These are phyloP conservation scores for Stenoptilia bipunctidactyla DNA, from an alignment of 2,888 invertebrate species.

Conservation along the genomic window DNA sequence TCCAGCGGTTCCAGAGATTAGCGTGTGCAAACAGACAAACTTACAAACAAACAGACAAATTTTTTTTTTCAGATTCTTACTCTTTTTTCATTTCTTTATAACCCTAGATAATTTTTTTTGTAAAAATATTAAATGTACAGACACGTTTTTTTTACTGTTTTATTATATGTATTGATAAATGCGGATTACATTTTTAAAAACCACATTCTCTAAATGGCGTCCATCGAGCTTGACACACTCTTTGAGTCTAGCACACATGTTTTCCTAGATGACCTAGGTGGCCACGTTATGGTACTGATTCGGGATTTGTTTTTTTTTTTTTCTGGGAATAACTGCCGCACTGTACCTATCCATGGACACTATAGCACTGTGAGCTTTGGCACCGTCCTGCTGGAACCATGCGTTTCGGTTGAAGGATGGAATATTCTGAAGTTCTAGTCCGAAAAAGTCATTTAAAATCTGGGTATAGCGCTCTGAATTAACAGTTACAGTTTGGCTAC, in stretches of 20 bases:
- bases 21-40: no score
- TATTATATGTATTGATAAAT: no score
- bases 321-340: conserved; percentile 7
- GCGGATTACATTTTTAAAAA: conserved; percentile 7
- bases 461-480: conserved; percentile 3
- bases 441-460: conserved; percentile 6
- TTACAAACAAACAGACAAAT: no score
- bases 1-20: no score
- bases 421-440: background rate
- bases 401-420: no score
- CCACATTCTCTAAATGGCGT: conserved; percentile 6
- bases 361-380: no score
- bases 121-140: no score
- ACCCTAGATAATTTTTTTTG: no score
- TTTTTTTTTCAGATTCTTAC: no score
- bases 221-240: conserved; percentile 9
- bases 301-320: conserved; percentile 8
- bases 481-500: conserved; percentile 4
- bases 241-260: conserved; percentile 11
- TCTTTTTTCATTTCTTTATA: no score
- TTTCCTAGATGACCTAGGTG: conserved; percentile 10
- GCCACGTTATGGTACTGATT: conserved; percentile 7
- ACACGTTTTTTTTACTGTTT: no score
- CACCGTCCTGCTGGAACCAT: no score
- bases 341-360: conserved; percentile 1